These are phyloP conservation scores for Dissostichus mawsoni DNA, from an alignment of 2,113 vertebrate species.

Conservation along the genomic window DNA sequence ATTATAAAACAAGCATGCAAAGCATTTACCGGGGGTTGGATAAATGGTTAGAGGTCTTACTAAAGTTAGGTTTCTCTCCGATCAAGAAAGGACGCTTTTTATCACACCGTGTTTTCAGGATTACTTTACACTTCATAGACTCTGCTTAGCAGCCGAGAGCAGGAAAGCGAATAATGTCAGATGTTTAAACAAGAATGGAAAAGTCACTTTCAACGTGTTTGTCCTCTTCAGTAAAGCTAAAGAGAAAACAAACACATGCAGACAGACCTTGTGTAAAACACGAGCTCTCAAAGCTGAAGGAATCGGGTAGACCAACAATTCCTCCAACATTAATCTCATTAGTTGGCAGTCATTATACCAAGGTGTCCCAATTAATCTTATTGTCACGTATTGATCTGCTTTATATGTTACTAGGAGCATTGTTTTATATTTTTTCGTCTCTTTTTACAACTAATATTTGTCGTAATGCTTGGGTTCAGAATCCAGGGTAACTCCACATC, in stretches of 20 bases:
- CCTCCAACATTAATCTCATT: slow-evolving; percentile 3
- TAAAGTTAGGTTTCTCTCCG: neutral
- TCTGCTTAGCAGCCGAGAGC: neutral
- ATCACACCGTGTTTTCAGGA: neutral
- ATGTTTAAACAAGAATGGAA: neutral
- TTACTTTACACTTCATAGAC: neutral
- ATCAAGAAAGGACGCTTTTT: neutral
- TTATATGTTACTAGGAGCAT: neutral
- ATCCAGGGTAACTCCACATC: too few species aligned
- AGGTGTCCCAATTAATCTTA: slow-evolving; percentile 21
- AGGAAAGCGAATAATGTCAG: neutral
- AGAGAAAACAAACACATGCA: slow-evolving; percentile 9
- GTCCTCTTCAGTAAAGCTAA: slow-evolving; percentile 11
- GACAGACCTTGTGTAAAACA: neutral
- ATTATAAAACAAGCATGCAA: neutral
- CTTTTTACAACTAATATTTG: neutral
- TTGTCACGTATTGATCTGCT: neutral
- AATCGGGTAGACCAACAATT: neutral
- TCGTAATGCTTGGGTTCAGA: too few species aligned
- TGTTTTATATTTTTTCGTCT: neutral
- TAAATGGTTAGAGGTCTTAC: neutral
- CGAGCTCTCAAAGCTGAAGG: neutral
- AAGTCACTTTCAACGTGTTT: slow-evolving; percentile 20
- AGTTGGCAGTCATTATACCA: slow-evolving; percentile 1
- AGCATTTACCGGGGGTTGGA: neutral